These are phyloP conservation scores for Tolypeutes matacus DNA, from an alignment of 2,797 vertebrate species.

Conservation along the genomic window DNA sequence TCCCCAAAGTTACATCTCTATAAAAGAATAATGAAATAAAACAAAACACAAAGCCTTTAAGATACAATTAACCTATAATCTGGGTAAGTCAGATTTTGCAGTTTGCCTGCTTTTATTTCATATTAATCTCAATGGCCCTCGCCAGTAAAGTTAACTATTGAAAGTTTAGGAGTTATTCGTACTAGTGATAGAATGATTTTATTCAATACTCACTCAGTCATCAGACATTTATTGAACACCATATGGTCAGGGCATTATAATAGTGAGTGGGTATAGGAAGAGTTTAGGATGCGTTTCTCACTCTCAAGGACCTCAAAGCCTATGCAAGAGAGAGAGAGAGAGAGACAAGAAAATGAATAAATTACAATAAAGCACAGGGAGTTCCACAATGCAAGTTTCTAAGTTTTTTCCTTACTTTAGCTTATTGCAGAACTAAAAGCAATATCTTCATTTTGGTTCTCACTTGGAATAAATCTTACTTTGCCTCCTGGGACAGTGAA, in stretches of 20 bases:
- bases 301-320: not conserved
- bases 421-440: constrained; percentile 67
- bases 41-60: not conserved
- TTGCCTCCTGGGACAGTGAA: constrained; percentile 67
- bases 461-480: constrained; percentile 75
- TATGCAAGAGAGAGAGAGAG: not conserved
- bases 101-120: constrained; percentile 18
- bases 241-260: not conserved
- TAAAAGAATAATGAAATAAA: not conserved
- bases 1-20: not conserved
- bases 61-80: not conserved
- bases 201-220: constrained; percentile 5
- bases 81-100: not conserved
- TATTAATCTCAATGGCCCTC: not conserved
- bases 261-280: not conserved
- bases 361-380: not conserved
- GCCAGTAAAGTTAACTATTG: not conserved
- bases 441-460: constrained; percentile 77
- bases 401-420: constrained; percentile 5
- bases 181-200: not conserved
- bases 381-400: not conserved
- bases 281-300: not conserved
- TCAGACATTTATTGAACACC: constrained; percentile 22
- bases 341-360: not conserved
- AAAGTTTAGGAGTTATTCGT: not conserved